Conservation (phyloP, 2,113 vertebrate species). For the Cynoglossus semilaevis region DNA sequence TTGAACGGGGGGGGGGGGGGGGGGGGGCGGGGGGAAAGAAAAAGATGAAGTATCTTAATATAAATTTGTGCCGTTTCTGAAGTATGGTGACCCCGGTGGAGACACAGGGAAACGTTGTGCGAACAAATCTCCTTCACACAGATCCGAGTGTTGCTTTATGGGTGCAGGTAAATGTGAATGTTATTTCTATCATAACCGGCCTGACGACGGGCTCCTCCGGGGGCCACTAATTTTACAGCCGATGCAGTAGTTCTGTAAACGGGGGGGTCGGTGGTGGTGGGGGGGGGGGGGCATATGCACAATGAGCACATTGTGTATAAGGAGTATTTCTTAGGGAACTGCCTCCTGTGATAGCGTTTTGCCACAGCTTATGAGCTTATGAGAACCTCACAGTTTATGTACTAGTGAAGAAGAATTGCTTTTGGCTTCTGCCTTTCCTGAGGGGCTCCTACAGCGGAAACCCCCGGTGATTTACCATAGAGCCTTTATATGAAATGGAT, state of each 20-base stretch:
- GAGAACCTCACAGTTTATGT: slow-evolving; percentile 17
- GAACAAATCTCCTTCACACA: slow-evolving; percentile 7
- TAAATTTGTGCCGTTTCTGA: slow-evolving; percentile 43
- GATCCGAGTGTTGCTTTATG: slow-evolving; percentile 30
- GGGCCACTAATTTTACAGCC: slow-evolving; percentile 66
- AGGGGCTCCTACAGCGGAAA: no score
- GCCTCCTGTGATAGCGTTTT: slow-evolving; percentile 41
- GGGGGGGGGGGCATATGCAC: slow-evolving; percentile 56
- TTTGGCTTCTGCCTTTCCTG: no score
- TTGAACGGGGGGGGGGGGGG: no score
- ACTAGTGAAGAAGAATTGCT: no score
- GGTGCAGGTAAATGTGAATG: slow-evolving; percentile 41
- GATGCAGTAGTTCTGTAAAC: slow-evolving; percentile 56
- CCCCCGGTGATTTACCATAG: no score
- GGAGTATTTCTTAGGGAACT: slow-evolving; percentile 47
- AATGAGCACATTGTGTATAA: slow-evolving; percentile 71
- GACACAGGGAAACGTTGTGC: slow-evolving; percentile 13
- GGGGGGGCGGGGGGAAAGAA: slow-evolving; percentile 36
- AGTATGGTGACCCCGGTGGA: slow-evolving; percentile 21
- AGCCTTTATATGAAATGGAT: no score
- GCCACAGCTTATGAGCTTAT: slow-evolving; percentile 29
- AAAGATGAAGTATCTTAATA: slow-evolving; percentile 43
- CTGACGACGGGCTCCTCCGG: slow-evolving; percentile 54
- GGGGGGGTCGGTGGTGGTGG: slow-evolving; percentile 47
- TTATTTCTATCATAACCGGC: slow-evolving; percentile 65